A percentile compares a stretch with the other conserved stretches of the same genome.
Evolutionary conservation across 2,888 invertebrate genomes (phyloP).

Genomic region (Panzeria rudis): DNA sequence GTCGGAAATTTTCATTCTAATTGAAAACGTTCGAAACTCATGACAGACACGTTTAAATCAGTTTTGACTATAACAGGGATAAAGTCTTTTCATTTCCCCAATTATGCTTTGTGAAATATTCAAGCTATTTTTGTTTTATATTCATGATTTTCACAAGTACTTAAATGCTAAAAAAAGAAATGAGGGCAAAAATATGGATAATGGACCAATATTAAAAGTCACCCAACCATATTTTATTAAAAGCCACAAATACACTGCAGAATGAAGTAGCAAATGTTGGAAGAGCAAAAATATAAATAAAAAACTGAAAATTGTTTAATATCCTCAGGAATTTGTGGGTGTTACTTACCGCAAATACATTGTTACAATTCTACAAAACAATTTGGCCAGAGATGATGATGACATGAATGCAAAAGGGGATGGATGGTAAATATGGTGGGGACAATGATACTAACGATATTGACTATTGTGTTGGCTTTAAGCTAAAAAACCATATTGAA

Average conservation of each 20-base stretch:
- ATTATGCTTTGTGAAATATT: constrained; percentile 32
- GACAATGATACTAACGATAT: constrained; percentile 44
- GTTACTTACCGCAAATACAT: constrained; percentile 65
- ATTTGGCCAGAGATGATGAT: constrained; percentile 60
- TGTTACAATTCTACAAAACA: constrained; percentile 48
- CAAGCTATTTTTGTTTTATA: constrained; percentile 35
- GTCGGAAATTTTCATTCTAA: no score
- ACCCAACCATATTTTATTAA: constrained; percentile 60
- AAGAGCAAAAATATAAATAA: background rate
- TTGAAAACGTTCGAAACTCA: no score
- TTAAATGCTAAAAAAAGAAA: constrained; percentile 53
- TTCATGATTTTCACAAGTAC: constrained; percentile 47
- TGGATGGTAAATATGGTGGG: constrained; percentile 27
- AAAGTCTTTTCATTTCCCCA: constrained; percentile 17
- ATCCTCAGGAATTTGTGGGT: constrained; percentile 68
- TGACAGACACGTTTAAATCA: no score
- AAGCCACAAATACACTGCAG: constrained; percentile 22
- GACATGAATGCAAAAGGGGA: constrained; percentile 19
- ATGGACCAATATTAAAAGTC: constrained; percentile 66
- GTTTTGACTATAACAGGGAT: background rate
- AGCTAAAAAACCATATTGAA: constrained; percentile 61
- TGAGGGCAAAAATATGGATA: constrained; percentile 68
- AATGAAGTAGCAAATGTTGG: constrained; percentile 1
- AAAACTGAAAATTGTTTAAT: constrained; percentile 58
- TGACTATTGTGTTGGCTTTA: constrained; percentile 45